Conservation (phyloP, 2,113 vertebrate species). For the Oncorhynchus clarkii region DNA sequence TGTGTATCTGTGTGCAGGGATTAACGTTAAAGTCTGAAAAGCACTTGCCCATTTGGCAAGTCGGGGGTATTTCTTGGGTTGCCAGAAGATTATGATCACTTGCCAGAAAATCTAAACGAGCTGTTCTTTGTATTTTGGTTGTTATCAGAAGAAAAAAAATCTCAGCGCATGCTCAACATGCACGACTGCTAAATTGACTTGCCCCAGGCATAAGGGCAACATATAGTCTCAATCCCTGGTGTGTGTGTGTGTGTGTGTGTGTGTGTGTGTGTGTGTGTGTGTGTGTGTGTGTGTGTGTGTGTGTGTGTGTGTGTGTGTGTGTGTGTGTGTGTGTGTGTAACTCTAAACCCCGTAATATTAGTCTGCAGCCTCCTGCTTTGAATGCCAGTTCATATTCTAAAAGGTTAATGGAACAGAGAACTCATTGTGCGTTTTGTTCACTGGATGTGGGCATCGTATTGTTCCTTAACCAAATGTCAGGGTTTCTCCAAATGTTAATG, state of each 20-base stretch:
- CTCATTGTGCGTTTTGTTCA: slow-evolving; percentile 35
- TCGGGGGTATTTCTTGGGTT: no score
- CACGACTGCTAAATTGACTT: no score
- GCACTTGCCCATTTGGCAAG: no score
- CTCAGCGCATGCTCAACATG: no score
- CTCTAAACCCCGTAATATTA: slow-evolving; percentile 1
- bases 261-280: slow-evolving; percentile 16
- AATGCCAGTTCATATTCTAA: slow-evolving; percentile 42
- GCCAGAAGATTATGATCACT: no score
- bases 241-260: not conserved
- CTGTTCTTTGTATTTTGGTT: no score
- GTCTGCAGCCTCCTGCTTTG: slow-evolving; percentile 31
- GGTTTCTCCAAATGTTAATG: slow-evolving; percentile 43
- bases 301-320: not conserved
- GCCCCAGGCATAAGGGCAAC: no score
- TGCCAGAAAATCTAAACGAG: no score
- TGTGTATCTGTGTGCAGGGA: slow-evolving; percentile 14
- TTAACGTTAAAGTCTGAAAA: no score
- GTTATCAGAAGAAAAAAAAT: no score
- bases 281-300: not conserved
- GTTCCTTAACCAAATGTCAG: slow-evolving; percentile 50
- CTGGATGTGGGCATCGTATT: slow-evolving; percentile 29
- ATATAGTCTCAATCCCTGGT: not conserved
- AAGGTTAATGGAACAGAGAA: slow-evolving; percentile 49
- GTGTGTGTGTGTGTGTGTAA: slow-evolving; percentile 10